Evolutionary conservation across 30 jellyfish, hydroid and myxozoan species (phyloP).

Genomic region (Chironex yamaguchii): DNA sequence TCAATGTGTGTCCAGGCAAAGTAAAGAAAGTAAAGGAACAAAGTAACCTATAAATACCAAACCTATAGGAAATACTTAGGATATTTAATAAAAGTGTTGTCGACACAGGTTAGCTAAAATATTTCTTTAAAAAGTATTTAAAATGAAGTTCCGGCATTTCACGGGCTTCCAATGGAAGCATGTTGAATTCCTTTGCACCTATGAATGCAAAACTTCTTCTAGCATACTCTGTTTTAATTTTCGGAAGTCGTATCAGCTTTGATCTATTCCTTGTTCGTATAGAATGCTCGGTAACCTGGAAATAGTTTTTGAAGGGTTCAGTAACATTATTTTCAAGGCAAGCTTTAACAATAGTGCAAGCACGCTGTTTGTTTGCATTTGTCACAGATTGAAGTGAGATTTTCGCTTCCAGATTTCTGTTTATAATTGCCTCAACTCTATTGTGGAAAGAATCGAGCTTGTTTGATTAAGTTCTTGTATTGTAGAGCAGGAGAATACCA

Average conservation of each 20-base stretch:
- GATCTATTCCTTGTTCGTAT: slow-evolving; percentile 13
- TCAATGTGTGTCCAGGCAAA: background rate
- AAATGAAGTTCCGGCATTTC: slow-evolving; percentile 6
- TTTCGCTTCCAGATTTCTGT: slow-evolving; percentile 59
- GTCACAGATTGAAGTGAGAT: slow-evolving; percentile 62
- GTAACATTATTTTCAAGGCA: slow-evolving; percentile 16
- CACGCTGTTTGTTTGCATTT: slow-evolving; percentile 45
- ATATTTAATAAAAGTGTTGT: background rate
- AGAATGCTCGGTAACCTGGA: slow-evolving; percentile 29
- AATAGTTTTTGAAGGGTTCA: slow-evolving; percentile 42
- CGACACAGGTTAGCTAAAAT: slow-evolving; percentile 5
- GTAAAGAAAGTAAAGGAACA: no score
- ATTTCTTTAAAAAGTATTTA: slow-evolving; percentile 3
- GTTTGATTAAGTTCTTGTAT: slow-evolving; percentile 23
- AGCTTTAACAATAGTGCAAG: slow-evolving; percentile 52
- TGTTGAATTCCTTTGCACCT: slow-evolving; percentile 33
- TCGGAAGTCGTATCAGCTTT: slow-evolving; percentile 31
- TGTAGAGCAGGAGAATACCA: slow-evolving; percentile 38
- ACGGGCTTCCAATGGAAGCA: slow-evolving; percentile 27
- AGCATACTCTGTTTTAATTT: slow-evolving; percentile 34
- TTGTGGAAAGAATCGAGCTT: slow-evolving; percentile 29
- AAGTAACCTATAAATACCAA: background rate
- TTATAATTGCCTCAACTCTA: slow-evolving; percentile 31
- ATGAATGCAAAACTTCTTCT: slow-evolving; percentile 38
- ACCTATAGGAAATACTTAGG: background rate